phyloP scores from a whole-genome alignment of 1,140 invertebrate species.

The Bombus polaris region DNA sequence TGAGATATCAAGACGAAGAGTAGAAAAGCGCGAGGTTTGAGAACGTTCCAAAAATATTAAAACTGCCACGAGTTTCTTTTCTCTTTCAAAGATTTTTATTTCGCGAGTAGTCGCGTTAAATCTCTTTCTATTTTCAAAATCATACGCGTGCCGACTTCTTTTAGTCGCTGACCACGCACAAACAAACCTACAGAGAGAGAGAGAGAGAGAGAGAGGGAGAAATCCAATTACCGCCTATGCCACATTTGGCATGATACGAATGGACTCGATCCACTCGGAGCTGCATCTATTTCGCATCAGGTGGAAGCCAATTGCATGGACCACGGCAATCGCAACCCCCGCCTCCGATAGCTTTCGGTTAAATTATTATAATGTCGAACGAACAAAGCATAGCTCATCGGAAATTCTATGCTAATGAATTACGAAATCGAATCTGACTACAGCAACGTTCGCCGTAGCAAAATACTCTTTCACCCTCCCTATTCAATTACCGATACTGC shows the following conservation, averaged over 20 bases:
- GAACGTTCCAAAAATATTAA: neutral
- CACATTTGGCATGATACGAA: conserved; percentile 59
- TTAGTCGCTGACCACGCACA: conserved; percentile 2
- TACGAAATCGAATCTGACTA: conserved; percentile 53
- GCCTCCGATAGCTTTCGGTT: conserved; percentile 30
- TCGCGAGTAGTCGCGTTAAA: neutral
- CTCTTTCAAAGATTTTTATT: neutral
- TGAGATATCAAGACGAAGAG: neutral
- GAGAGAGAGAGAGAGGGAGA: conserved; percentile 1
- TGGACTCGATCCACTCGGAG: conserved; percentile 51
- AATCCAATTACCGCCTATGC: conserved; percentile 58
- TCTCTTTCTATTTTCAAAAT: neutral
- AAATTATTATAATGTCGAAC: conserved; percentile 64
- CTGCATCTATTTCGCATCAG: conserved; percentile 67
- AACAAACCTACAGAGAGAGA: neutral
- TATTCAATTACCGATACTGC: conserved; percentile 4
- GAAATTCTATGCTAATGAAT: conserved; percentile 67
- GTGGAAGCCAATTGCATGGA: conserved; percentile 56
- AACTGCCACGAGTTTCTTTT: no score
- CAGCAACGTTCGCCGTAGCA: conserved; percentile 3
- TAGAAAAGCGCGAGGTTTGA: neutral
- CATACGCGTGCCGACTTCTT: conserved; percentile 8
- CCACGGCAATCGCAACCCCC: conserved; percentile 43
- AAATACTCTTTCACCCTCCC: neutral
- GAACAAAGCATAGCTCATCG: conserved; percentile 53